These are phyloP conservation scores for Stichopus horrens DNA, from an alignment of 53 echinoderm and acorn worm species.

Conservation along the genomic window DNA sequence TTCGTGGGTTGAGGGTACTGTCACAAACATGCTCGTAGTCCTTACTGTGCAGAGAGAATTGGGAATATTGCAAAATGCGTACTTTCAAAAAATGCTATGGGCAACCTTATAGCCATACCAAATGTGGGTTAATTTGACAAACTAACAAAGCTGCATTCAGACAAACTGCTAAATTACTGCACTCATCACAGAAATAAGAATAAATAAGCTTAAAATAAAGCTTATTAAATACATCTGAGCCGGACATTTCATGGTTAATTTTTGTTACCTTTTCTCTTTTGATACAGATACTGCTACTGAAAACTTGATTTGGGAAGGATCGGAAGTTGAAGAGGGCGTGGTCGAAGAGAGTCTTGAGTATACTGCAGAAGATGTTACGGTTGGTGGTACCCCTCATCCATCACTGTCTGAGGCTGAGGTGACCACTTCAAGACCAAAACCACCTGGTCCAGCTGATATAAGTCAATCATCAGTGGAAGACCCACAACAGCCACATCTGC, in stretches of 20 bases:
- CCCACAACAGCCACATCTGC: conserved; percentile 14
- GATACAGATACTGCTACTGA: conserved; percentile 31
- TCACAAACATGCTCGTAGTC: too few species aligned
- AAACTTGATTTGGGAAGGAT: conserved; percentile 32
- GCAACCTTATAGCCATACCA: too few species aligned
- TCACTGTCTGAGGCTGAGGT: too few species aligned
- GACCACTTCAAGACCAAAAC: neutral
- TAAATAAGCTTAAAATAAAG: neutral
- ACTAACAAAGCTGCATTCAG: too few species aligned
- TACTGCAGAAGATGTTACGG: conserved; percentile 4
- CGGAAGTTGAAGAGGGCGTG: conserved; percentile 23
- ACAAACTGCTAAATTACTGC: conserved; percentile 7
- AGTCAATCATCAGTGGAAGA: conserved; percentile 2
- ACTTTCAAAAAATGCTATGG: too few species aligned
- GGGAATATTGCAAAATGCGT: too few species aligned
- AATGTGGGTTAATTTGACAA: too few species aligned
- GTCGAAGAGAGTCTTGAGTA: conserved; percentile 11
- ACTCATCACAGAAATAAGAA: neutral
- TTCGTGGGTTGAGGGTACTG: too few species aligned
- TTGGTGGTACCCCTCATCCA: too few species aligned
- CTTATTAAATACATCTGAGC: too few species aligned
- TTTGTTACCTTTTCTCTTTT: conserved; percentile 1
- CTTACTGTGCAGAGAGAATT: too few species aligned
- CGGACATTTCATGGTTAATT: neutral
- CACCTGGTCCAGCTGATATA: conserved; percentile 19